Evolutionary conservation across 2,888 invertebrate genomes (phyloP), one percentile per base, ranked within the genome.

Genomic region (Rosalia funebris): DNA sequence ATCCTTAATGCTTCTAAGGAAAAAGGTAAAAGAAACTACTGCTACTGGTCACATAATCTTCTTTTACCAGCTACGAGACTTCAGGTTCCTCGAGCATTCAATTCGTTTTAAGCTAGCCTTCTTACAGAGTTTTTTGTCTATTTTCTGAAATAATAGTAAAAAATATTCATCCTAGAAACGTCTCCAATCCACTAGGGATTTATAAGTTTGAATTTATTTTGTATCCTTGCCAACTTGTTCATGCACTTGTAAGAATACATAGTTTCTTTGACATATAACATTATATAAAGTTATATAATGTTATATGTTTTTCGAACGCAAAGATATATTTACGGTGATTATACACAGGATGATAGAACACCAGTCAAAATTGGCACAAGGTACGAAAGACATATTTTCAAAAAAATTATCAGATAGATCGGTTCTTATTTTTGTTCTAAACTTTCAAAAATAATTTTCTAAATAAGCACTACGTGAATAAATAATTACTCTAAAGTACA

Each of bases 11-110:
- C 45, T 60, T 59, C 52, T 31, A 31, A 44, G 57, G 50, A 55
- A 50, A 57, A 60, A 58, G 46, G 50, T 41, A 41, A 50, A 50
- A 57, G 48, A 53, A 20, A 50, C 45, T 45, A 55, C 50, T 56
- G 55, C 55, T 48, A 53, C 55, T 46, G 60, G 60, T 60, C 63
- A 57, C 48, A 54, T 57, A 62, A 62, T 62, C 62, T 57, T 50
- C 53, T 57, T 46, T 44, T 45, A n/a, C 50, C 41, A 34, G 15
- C 44, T 50, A 34, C 37, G 39, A 47, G 48, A 17, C 34, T 44
- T 17, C 34, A 20, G 50, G 42, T 41, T 57, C 32, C 50, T 34
- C 31, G 44, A 44, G 44, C 42, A 50, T 50, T 52, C 57, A 57
- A 57, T 57, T 57, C 57, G 32, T 37, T 48, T 57, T 57, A 57